Conservation (phyloP, 1,140 invertebrate species). For the Hylaeus anthracinus region DNA sequence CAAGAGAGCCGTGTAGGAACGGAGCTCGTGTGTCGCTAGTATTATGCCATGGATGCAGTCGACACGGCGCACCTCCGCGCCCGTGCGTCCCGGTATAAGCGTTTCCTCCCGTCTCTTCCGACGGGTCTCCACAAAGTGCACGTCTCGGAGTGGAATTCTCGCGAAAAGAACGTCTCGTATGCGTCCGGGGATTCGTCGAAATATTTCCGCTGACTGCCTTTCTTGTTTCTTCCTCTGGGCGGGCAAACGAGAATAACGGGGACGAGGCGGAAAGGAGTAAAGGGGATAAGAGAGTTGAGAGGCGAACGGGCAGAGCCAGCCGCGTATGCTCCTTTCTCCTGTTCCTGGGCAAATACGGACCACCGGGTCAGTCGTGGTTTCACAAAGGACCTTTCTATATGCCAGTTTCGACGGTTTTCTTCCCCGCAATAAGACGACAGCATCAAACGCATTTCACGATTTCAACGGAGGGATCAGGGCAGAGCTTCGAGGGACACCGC, state of each 20-base stretch:
- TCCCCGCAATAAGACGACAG: constrained; percentile 28
- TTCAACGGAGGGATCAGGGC: neutral
- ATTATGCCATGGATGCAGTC: constrained; percentile 49
- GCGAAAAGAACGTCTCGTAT: constrained; percentile 59
- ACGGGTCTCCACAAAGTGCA: constrained; percentile 52
- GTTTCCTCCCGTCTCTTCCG: constrained; percentile 41
- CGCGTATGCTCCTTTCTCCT: constrained; percentile 27
- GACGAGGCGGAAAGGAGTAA: constrained; percentile 22
- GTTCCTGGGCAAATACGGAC: constrained; percentile 14
- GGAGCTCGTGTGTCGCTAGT: constrained; percentile 47
- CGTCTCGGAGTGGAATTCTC: constrained; percentile 52
- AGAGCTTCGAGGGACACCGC: neutral
- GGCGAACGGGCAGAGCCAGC: neutral
- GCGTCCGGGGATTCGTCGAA: constrained; percentile 62
- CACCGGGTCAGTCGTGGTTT: constrained; percentile 52
- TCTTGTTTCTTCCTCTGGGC: constrained; percentile 28
- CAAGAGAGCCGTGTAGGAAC: constrained; percentile 39
- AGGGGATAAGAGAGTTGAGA: constrained; percentile 34
- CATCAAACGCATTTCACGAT: constrained; percentile 62
- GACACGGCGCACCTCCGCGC: neutral
- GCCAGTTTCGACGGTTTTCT: constrained; percentile 24
- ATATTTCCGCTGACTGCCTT: constrained; percentile 60
- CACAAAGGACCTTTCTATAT: constrained; percentile 46
- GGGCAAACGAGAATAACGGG: constrained; percentile 45
- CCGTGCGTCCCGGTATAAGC: constrained; percentile 40